These are phyloP conservation scores for Thermophis baileyi DNA, from an alignment of 2,113 vertebrate genomes.

Conservation along the genomic window DNA sequence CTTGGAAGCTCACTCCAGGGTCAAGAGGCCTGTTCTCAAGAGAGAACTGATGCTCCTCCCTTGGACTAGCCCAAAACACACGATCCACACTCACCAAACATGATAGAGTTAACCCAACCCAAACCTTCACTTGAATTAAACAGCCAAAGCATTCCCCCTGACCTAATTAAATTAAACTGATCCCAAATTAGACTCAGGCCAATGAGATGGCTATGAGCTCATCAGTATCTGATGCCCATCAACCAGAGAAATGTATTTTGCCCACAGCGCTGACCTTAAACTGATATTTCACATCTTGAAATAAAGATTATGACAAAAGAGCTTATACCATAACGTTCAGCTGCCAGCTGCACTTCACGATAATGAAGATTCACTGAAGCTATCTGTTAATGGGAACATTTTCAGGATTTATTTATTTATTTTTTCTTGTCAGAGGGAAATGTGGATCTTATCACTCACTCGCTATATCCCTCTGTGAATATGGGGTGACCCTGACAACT, in stretches of 20 bases:
- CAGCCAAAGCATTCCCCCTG: background rate
- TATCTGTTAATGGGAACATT: constrained; percentile 25
- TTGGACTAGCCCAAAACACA: background rate
- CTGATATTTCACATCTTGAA: constrained; percentile 40
- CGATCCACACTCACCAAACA: background rate
- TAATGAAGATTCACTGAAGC: constrained; percentile 47
- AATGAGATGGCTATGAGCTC: constrained; percentile 25
- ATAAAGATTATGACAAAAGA: constrained; percentile 43
- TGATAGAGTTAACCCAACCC: background rate
- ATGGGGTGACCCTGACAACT: background rate
- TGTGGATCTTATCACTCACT: background rate
- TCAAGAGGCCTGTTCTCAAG: background rate
- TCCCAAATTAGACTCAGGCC: constrained; percentile 5
- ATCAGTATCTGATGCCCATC: constrained; percentile 17
- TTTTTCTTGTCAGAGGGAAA: background rate
- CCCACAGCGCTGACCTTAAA: constrained; percentile 39
- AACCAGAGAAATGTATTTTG: background rate
- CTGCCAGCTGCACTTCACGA: constrained; percentile 30
- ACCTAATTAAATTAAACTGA: constrained; percentile 11
- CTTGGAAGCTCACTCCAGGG: too few species aligned
- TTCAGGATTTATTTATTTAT: constrained; percentile 29
- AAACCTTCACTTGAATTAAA: background rate
- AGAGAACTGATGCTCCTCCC: background rate
- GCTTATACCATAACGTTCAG: constrained; percentile 40
- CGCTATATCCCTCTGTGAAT: background rate